Evolutionary conservation across 2,797 vertebrate species (phyloP).

Genomic region (Emys orbicularis): DNA sequence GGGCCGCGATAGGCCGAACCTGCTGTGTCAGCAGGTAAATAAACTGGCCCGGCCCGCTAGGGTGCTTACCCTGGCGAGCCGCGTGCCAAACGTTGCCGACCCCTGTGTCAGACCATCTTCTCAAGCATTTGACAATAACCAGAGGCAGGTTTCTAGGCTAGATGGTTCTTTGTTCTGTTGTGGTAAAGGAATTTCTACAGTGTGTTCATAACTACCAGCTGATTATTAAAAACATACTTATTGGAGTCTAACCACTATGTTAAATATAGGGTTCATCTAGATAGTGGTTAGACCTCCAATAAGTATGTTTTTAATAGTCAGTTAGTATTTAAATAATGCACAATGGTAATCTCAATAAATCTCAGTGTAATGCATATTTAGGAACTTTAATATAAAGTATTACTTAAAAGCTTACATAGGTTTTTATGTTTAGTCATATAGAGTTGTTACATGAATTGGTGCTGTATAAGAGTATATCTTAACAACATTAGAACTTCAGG

Average conservation of each 20-base stretch:
- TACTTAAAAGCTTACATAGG: not conserved
- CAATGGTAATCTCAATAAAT: not conserved
- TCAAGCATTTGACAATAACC: not conserved
- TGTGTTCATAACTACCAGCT: rapidly evolving
- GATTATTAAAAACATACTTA: not conserved
- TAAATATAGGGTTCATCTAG: not conserved
- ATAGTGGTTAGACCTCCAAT: not conserved
- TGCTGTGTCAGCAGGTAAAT: too few relatives aligned
- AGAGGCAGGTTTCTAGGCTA: not conserved
- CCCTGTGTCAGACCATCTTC: not conserved
- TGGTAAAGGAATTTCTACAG: not conserved
- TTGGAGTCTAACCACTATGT: not conserved
- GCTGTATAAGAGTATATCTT: not conserved
- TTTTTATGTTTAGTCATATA: not conserved
- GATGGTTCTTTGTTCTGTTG: not conserved
- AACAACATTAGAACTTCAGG: not conserved
- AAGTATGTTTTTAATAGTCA: not conserved
- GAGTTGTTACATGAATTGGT: not conserved
- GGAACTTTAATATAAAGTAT: not conserved
- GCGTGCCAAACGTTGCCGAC: too few relatives aligned
- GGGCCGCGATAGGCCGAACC: too few relatives aligned
- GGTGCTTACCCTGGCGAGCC: too few relatives aligned
- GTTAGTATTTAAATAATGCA: rapidly evolving
- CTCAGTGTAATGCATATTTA: not conserved
- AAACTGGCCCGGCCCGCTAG: too few relatives aligned